phyloP scores from a whole-genome alignment of 2,888 invertebrate species.

The Nematopogon swammerdamellus region DNA sequence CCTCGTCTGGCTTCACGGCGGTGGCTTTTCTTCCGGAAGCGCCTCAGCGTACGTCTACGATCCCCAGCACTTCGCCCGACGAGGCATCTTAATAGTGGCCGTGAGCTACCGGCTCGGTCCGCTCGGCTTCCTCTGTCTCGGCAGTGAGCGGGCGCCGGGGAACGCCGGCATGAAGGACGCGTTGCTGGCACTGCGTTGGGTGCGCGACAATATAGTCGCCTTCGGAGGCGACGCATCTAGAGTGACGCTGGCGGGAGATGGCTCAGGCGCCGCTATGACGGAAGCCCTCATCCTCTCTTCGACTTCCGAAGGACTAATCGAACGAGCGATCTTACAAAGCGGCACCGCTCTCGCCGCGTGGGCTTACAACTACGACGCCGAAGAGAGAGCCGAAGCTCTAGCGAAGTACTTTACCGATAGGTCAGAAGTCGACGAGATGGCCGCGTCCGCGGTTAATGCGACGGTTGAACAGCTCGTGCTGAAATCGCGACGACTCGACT shows the following conservation, averaged over 20 bases:
- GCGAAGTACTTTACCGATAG: slow-evolving; percentile 14
- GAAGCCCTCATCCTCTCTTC: slow-evolving; percentile 29
- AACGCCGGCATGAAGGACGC: slow-evolving; percentile 40
- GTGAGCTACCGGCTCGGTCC: slow-evolving; percentile 38
- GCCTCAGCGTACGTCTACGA: slow-evolving; percentile 18
- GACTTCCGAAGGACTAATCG: slow-evolving; percentile 27
- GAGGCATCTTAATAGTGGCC: slow-evolving; percentile 29
- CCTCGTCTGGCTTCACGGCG: slow-evolving; percentile 35
- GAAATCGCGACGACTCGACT: slow-evolving; percentile 21
- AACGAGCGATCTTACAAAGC: slow-evolving; percentile 40
- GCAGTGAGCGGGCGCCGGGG: slow-evolving; percentile 32
- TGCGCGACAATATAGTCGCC: slow-evolving; percentile 39
- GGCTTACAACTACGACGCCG: slow-evolving; percentile 39
- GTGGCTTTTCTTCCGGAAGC: slow-evolving; percentile 10
- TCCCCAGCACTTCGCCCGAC: slow-evolving; percentile 26
- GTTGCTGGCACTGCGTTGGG: slow-evolving; percentile 35
- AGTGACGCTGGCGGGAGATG: slow-evolving; percentile 34
- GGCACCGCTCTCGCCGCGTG: slow-evolving; percentile 37
- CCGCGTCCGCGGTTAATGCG: slow-evolving; percentile 16
- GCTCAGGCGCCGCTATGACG: slow-evolving; percentile 38
- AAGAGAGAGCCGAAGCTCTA: slow-evolving; percentile 22
- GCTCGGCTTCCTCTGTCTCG: slow-evolving; percentile 33
- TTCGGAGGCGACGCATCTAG: slow-evolving; percentile 37
- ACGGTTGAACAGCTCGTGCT: slow-evolving; percentile 20
- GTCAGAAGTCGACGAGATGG: slow-evolving; percentile 12